Conservation (phyloP, 2,888 invertebrate genomes). For the Gnatocerus cornutus region DNA sequence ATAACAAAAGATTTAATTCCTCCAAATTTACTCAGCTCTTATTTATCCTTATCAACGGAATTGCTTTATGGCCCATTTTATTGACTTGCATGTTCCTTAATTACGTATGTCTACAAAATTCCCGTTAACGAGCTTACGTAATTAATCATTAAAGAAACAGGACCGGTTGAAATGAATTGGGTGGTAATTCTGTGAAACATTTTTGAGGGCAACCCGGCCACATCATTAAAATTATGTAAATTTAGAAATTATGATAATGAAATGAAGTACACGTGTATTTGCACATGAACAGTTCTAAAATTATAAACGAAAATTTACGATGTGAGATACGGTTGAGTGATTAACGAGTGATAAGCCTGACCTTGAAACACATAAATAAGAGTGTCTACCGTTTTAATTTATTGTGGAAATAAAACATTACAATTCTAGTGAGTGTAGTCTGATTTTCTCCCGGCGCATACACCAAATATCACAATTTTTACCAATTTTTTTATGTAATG, state of each 20-base stretch:
- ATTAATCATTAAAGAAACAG: constrained; percentile 31
- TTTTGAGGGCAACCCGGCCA: background rate
- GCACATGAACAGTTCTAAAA: constrained; percentile 1
- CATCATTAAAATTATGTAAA: constrained; percentile 7
- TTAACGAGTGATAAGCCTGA: background rate
- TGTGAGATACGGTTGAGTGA: background rate
- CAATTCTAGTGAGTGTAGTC: too few species aligned
- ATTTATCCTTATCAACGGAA: constrained; percentile 50
- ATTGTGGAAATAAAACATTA: too few species aligned
- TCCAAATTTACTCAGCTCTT: constrained; percentile 51
- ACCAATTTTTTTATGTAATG: too few species aligned
- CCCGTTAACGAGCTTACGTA: constrained; percentile 16
- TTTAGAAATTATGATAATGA: constrained; percentile 5
- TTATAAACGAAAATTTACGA: background rate
- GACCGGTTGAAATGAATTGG: background rate
- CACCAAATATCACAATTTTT: too few species aligned
- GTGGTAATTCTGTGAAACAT: background rate
- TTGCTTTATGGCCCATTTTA: constrained; percentile 52
- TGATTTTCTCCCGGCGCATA: too few species aligned
- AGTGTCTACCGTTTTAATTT: too few species aligned
- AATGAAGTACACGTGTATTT: background rate
- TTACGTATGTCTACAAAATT: constrained; percentile 39
- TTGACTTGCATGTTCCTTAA: constrained; percentile 47
- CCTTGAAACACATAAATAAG: too few species aligned
- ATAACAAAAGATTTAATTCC: constrained; percentile 52